Conservation (phyloP, 2,888 invertebrate species). For the Adelognathus sp. region DNA sequence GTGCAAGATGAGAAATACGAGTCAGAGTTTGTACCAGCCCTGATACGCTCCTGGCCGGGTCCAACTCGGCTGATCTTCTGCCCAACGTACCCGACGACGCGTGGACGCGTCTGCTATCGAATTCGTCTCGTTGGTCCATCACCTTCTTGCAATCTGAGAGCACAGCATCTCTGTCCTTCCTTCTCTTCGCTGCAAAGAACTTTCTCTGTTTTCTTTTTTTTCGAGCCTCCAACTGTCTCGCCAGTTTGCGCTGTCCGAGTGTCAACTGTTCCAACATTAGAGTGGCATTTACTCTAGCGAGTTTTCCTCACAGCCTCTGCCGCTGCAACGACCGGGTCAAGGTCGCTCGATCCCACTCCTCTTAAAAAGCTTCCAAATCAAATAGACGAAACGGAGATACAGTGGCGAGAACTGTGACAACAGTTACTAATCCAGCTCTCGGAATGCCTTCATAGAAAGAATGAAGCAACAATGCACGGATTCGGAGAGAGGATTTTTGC, state of each 20-base stretch:
- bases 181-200: not conserved
- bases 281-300: not conserved
- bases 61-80: conserved; percentile 33
- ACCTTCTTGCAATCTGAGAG: conserved; percentile 23
- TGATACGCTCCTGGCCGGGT: conserved; percentile 46
- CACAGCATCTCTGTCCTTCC: not conserved
- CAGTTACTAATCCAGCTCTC: not conserved
- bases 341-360: conserved; percentile 48
- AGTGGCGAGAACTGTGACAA: no score
- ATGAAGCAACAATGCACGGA: no score
- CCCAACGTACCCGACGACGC: conserved; percentile 13
- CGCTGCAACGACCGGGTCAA: conserved; percentile 46
- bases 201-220: not conserved
- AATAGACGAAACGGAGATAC: not conserved
- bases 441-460: no score
- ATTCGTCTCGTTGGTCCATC: conserved; percentile 41
- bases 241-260: conserved; percentile 1
- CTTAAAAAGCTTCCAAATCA: conserved; percentile 15
- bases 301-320: not conserved
- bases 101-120: conserved; percentile 45
- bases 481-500: not conserved
- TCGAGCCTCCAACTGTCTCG: conserved; percentile 4
- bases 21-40: conserved; percentile 19
- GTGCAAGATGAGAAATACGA: not conserved
- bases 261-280: not conserved